Evolutionary conservation across 2,888 invertebrate genomes (phyloP), one percentile per base, ranked within the genome.

Genomic region (Cheilosia vernalis): DNA sequence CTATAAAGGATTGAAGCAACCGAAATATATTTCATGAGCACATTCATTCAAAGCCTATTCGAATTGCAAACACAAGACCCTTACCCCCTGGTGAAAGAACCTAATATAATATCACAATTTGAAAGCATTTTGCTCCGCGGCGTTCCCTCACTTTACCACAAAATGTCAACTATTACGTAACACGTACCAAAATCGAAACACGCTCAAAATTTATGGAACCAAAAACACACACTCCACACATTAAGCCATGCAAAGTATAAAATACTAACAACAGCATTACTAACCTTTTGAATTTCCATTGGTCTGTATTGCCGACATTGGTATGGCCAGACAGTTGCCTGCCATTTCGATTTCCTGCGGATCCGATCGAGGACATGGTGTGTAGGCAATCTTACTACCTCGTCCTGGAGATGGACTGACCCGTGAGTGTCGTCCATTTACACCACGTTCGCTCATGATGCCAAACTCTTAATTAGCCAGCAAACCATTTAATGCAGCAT

Each of bases 401-500:
- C 91, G 90, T 76, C 91, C 91, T 78, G 92, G 92, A 73, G 91
- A 90, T 42, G 92, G 92, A 87, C 92, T 92, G 74, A 92, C 91
- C 69, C 92, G 91, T 55, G 92, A 90, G 88, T 91, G 90, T 37
- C 92, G 91, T 49, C 90, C 91, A 60, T 89, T 89, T 53, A 88
- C 88, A 77, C 87, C 87, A 44, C 89, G 89, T 88, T 90, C 90
- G 87, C 89, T 89, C 90, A 90, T 92, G 88, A 70, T 89, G 56
- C 56, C 24, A 64, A 55, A 66, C 24, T 30, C 10, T 21, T 53
- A 51, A 61, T 56, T 63, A 69, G 44, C 64, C 70, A 76, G 60
- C 63, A 33, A 33, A 40, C 67, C 49, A 47, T 67, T 58, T 53
- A 69, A 60, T 56, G 13, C 49, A 49, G 40, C 70, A 37, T 56